Conservation (phyloP, 2,797 vertebrate genomes). For the Denticeps clupeoides region DNA sequence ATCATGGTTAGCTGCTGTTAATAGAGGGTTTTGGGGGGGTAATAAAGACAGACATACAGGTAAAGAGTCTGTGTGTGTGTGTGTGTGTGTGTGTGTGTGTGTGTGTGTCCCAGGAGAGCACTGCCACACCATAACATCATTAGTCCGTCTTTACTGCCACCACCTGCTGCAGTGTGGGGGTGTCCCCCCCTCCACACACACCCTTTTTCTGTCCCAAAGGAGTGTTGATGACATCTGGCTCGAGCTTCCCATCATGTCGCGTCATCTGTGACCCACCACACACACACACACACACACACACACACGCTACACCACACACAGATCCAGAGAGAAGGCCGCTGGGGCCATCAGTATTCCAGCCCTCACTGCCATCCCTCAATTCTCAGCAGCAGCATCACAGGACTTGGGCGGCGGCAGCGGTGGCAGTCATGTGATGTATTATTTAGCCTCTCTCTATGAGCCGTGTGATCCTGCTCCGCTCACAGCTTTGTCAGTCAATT, state of each 20-base stretch:
- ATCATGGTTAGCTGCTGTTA: too few relatives aligned
- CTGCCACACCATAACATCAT: conserved; percentile 44
- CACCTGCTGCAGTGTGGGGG: neutral
- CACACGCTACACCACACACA: conserved; percentile 1
- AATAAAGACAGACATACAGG: too few relatives aligned
- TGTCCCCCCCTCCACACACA: conserved; percentile 8
- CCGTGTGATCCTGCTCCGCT: neutral
- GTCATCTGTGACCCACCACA: conserved; percentile 20
- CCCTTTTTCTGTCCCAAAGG: conserved; percentile 38
- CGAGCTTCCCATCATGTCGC: conserved; percentile 35
- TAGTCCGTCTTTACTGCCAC: too few relatives aligned
- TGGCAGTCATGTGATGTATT: conserved; percentile 4
- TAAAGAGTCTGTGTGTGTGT: conserved; percentile 11
- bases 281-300: conserved; percentile 11
- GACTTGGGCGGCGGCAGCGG: neutral
- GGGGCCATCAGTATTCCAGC: conserved; percentile 13
- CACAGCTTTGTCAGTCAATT: conserved; percentile 2
- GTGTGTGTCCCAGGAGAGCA: conserved; percentile 39
- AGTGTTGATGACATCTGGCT: conserved; percentile 52
- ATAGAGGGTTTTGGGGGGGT: too few relatives aligned
- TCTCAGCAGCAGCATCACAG: conserved; percentile 13
- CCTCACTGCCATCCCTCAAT: conserved; percentile 10
- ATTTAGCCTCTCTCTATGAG: neutral
- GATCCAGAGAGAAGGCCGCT: neutral
- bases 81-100: conserved; percentile 27